Evolutionary conservation across 2,113 vertebrate genomes (phyloP).

Genomic region (Leiothrix lutea): DNA sequence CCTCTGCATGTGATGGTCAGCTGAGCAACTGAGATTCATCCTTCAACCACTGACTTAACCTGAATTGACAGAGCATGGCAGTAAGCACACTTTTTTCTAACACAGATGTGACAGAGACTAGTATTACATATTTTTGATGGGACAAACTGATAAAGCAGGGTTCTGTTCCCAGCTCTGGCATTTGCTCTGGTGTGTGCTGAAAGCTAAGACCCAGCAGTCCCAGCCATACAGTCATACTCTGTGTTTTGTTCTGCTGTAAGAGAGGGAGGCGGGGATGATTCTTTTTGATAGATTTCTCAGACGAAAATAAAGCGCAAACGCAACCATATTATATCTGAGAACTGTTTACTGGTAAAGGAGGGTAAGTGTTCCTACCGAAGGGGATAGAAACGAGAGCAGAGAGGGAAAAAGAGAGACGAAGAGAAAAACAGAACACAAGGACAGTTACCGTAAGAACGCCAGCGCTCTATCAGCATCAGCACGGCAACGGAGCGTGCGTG

Average conservation of each 20-base stretch:
- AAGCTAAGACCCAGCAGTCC: not conserved
- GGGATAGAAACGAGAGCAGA: not conserved
- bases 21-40: not conserved
- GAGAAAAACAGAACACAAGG: not conserved
- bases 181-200: not conserved
- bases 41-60: not conserved
- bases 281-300: not conserved
- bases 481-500: too few relatives aligned
- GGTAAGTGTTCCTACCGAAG: not conserved
- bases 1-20: fast-evolving
- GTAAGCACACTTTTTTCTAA: not conserved
- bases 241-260: not conserved
- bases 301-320: not conserved
- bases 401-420: not conserved
- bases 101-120: not conserved
- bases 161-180: not conserved
- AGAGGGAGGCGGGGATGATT: not conserved
- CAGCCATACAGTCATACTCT: not conserved
- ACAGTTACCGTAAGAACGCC: too few relatives aligned
- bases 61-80: not conserved
- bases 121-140: not conserved
- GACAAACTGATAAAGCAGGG: not conserved
- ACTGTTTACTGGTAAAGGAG: not conserved
- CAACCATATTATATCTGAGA: not conserved
- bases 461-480: not conserved